Evolutionary conservation across 2,888 invertebrate species (phyloP).

Genomic region (Stenichneumon culpator): DNA sequence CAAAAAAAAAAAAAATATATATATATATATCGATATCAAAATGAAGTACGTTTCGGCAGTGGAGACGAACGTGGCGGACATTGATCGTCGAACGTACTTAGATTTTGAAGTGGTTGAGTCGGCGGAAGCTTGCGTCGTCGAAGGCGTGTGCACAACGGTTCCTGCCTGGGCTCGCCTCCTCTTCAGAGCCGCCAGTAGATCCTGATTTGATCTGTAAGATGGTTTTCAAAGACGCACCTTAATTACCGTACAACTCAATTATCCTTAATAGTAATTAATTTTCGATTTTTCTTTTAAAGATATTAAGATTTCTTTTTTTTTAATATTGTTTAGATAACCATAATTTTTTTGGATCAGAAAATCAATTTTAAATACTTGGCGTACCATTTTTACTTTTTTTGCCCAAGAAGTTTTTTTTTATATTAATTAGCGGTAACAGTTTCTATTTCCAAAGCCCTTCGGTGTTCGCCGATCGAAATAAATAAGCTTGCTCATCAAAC

Average conservation of each 20-base stretch:
- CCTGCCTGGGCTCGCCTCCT: slow-evolving; percentile 90
- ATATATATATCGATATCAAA: neutral
- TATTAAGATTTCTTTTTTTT: too few species aligned
- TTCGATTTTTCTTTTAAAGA: neutral
- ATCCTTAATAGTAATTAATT: too few species aligned
- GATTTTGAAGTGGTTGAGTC: slow-evolving; percentile 76
- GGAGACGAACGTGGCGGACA: neutral
- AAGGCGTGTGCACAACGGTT: slow-evolving; percentile 85
- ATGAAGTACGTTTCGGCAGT: neutral
- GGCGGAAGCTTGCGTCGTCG: slow-evolving; percentile 72
- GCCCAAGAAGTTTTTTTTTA: too few species aligned
- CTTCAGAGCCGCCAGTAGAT: slow-evolving; percentile 90
- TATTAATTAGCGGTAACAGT: too few species aligned
- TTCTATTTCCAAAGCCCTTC: too few species aligned
- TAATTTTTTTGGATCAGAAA: too few species aligned
- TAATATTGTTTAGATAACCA: too few species aligned
- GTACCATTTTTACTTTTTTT: too few species aligned
- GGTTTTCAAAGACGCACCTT: neutral
- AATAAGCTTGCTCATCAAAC: neutral
- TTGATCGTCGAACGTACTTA: slow-evolving; percentile 68
- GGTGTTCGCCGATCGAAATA: neutral
- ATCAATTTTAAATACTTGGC: too few species aligned
- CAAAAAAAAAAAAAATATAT: slow-evolving; percentile 8
- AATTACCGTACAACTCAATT: neutral
- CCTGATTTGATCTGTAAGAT: slow-evolving; percentile 89